Evolutionary conservation across 2,888 invertebrate species (phyloP).

Genomic region (Papilio elwesi): DNA sequence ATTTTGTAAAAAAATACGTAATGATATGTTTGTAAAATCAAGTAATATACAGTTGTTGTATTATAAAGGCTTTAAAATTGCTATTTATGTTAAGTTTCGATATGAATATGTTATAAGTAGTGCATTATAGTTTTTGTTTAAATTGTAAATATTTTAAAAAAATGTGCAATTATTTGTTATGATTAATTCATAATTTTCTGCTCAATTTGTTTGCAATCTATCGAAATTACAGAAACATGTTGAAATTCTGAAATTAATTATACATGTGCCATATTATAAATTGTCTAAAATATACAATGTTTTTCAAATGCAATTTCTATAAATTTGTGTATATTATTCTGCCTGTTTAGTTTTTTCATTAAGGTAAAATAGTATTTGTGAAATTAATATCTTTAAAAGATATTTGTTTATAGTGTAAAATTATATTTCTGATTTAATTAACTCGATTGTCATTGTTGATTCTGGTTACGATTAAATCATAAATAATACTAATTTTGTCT

Average conservation of each 20-base stretch:
- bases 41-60: slow-evolving; percentile 10
- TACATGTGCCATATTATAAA: slow-evolving; percentile 35
- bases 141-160: slow-evolving; percentile 30
- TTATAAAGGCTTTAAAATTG: slow-evolving; percentile 35
- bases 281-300: not conserved
- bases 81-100: slow-evolving; percentile 31
- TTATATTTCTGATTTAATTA: slow-evolving; percentile 52
- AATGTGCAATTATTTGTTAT: slow-evolving; percentile 25
- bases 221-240: not conserved
- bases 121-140: not conserved
- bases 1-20: not conserved
- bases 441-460: slow-evolving; percentile 75
- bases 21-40: slow-evolving; percentile 17
- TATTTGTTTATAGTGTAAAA: slow-evolving; percentile 56
- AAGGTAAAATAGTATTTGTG: slow-evolving; percentile 39
- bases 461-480: slow-evolving; percentile 72
- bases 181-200: not conserved
- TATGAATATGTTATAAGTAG: not conserved
- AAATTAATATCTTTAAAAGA: slow-evolving; percentile 64
- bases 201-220: slow-evolving; percentile 15
- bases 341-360: slow-evolving; percentile 38
- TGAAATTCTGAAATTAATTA: slow-evolving; percentile 16
- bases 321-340: slow-evolving; percentile 30
- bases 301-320: slow-evolving; percentile 1
- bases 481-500: slow-evolving; percentile 52